Evolutionary conservation across 2,888 invertebrate species (phyloP).

Genomic region (Drosophila bunnanda): DNA sequence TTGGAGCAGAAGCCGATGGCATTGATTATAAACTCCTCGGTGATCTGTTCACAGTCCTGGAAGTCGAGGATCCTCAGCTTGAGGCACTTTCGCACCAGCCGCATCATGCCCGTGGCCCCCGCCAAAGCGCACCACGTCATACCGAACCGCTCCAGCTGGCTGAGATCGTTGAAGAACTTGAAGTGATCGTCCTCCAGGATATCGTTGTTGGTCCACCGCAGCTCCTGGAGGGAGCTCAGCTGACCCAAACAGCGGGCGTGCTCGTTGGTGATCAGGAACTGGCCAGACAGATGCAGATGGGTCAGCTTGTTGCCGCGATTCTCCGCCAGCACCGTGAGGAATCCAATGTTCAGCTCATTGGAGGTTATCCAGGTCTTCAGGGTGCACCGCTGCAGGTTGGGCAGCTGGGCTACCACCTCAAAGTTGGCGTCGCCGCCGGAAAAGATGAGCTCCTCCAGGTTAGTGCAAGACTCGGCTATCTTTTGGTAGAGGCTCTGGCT

Average conservation of each 20-base stretch:
- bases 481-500: slow-evolving; percentile 65
- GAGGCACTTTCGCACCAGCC: slow-evolving; percentile 53
- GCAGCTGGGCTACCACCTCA: slow-evolving; percentile 62
- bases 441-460: slow-evolving; percentile 62
- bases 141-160: slow-evolving; percentile 31
- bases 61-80: slow-evolving; percentile 53
- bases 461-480: slow-evolving; percentile 60
- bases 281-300: slow-evolving; percentile 58
- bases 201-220: slow-evolving; percentile 61
- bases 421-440: slow-evolving; percentile 71
- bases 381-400: slow-evolving; percentile 59
- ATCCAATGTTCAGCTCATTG: slow-evolving; percentile 65
- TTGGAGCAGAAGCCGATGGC: slow-evolving; percentile 55
- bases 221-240: slow-evolving; percentile 52
- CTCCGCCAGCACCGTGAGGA: slow-evolving; percentile 52
- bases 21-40: slow-evolving; percentile 57
- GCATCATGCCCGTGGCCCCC: slow-evolving; percentile 57
- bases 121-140: slow-evolving; percentile 55
- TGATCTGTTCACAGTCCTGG: slow-evolving; percentile 54
- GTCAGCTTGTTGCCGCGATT: slow-evolving; percentile 50
- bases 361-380: slow-evolving; percentile 67
- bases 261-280: slow-evolving; percentile 59
- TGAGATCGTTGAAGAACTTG: slow-evolving; percentile 58
- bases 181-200: slow-evolving; percentile 66
- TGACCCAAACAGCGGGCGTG: slow-evolving; percentile 63